Evolutionary conservation across 1,140 invertebrate species (phyloP).

Genomic region (Leptonema lineaticorne): DNA sequence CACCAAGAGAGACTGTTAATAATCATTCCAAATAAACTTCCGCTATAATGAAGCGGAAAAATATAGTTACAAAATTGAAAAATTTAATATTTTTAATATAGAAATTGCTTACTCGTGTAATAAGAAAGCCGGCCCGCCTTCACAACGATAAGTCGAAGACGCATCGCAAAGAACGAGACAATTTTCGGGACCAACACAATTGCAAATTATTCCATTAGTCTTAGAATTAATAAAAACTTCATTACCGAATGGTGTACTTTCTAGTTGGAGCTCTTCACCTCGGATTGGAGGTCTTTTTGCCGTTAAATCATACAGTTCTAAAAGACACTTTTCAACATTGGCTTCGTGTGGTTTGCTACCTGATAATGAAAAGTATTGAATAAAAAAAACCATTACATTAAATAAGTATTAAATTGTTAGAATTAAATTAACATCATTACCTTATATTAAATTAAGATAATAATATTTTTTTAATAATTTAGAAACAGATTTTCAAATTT

Average conservation of each 20-base stretch:
- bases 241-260: constrained; percentile 55
- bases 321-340: constrained; percentile 8
- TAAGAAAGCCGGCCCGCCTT: constrained; percentile 60
- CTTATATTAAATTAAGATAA: not conserved
- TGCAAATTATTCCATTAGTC: constrained; percentile 59
- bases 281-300: constrained; percentile 1
- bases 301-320: not conserved
- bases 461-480: too few relatives aligned
- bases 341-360: not conserved
- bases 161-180: constrained; percentile 62
- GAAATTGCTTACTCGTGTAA: constrained; percentile 27
- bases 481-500: too few relatives aligned
- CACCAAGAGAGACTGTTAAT: constrained; percentile 62
- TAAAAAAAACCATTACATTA: not conserved
- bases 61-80: not conserved
- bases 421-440: not conserved
- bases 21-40: constrained; percentile 55
- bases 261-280: constrained; percentile 46
- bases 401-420: not conserved
- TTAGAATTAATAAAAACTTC: constrained; percentile 59
- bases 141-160: constrained; percentile 58
- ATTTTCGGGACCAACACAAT: constrained; percentile 54
- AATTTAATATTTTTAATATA: not conserved
- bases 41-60: constrained; percentile 37
- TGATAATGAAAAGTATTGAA: too few relatives aligned